Evolutionary conservation across 2,888 invertebrate species (phyloP).

Genomic region (Esperia sulphurella): DNA sequence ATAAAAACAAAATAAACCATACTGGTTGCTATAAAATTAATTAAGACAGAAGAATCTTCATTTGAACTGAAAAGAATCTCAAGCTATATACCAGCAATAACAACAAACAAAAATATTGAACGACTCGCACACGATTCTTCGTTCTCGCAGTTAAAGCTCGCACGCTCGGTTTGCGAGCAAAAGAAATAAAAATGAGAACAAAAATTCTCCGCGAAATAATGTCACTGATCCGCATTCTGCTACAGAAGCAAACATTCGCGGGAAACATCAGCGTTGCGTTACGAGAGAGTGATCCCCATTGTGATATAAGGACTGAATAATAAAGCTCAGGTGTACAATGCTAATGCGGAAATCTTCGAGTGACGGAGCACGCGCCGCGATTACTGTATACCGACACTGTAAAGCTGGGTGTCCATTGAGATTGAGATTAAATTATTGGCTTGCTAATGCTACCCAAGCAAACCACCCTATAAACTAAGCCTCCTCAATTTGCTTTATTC

Average conservation of each 20-base stretch:
- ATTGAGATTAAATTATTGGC: background rate
- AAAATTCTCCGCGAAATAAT: background rate
- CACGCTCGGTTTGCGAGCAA: background rate
- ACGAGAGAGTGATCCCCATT: conserved; percentile 27
- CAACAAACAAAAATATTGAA: background rate
- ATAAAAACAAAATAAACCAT: too few species aligned
- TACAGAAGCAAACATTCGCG: conserved; percentile 10
- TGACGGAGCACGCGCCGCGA: conserved; percentile 16
- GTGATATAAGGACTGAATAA: conserved; percentile 34
- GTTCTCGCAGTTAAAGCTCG: too few species aligned
- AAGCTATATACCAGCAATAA: background rate
- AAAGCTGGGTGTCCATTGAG: conserved; percentile 3
- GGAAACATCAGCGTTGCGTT: conserved; percentile 21
- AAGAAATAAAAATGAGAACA: background rate
- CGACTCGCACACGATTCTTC: background rate
- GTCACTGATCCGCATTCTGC: conserved; percentile 12
- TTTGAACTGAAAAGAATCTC: too few species aligned
- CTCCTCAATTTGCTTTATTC: background rate
- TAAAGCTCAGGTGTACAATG: conserved; percentile 37
- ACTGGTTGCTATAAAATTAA: too few species aligned
- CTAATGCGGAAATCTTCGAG: conserved; percentile 25
- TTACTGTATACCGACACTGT: conserved; percentile 16
- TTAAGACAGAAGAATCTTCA: too few species aligned
- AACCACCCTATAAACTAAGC: too few species aligned
- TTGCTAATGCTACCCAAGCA: too few species aligned